phyloP scores from a whole-genome alignment of 2,113 vertebrate species.

The Daphoenositta chrysoptera region DNA sequence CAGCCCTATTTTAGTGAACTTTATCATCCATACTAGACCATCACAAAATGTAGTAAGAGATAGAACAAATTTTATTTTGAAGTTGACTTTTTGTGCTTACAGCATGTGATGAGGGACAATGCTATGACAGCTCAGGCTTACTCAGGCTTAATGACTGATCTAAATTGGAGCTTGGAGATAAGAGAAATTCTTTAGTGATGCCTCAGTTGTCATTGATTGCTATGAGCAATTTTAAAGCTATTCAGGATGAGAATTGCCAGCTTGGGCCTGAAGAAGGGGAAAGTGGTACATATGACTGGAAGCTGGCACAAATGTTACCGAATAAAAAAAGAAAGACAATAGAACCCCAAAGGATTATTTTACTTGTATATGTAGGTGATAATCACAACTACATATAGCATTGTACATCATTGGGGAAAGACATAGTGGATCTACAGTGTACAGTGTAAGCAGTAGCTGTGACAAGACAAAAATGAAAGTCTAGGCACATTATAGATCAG shows the following conservation, averaged over 20 bases:
- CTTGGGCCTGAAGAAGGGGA: conserved; percentile 69
- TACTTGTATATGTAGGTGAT: conserved; percentile 42
- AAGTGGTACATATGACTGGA: conserved; percentile 58
- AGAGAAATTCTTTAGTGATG: conserved; percentile 84
- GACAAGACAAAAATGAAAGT: conserved; percentile 16
- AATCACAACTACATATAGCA: conserved; percentile 17
- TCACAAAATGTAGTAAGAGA: conserved; percentile 69
- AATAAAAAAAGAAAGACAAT: not conserved
- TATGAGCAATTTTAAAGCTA: conserved; percentile 81
- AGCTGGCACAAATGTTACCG: conserved; percentile 41
- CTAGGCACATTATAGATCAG: not conserved
- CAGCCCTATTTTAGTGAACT: conserved; percentile 66
- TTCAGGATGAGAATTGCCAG: conserved; percentile 77
- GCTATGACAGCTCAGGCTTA: conserved; percentile 76
- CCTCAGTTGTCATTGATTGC: conserved; percentile 83
- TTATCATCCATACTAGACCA: conserved; percentile 68
- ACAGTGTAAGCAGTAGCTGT: not conserved
- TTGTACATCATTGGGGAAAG: conserved; percentile 31
- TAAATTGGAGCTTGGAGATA: conserved; percentile 83
- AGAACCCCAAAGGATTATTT: not conserved
- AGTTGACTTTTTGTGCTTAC: conserved; percentile 73
- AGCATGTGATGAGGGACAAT: conserved; percentile 73
- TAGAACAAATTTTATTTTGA: conserved; percentile 76
- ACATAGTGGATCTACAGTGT: not conserved
- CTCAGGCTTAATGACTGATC: conserved; percentile 82